phyloP scores from a whole-genome alignment of 1,140 invertebrate species.

The Polypedilum vanderplanki region DNA sequence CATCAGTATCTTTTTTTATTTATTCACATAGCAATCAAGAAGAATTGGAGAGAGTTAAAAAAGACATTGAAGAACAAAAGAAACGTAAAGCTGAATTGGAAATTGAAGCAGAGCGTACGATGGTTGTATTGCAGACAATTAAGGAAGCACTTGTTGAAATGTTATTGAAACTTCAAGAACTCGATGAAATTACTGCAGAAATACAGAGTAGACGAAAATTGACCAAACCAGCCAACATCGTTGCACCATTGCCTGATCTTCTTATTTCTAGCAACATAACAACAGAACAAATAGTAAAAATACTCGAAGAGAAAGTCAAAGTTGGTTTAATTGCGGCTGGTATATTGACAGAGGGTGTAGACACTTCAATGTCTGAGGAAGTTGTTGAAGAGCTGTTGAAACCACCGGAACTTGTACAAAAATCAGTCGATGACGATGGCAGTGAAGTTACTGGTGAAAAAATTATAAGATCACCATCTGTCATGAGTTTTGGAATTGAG shows the following conservation, averaged over 20 bases:
- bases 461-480: conserved; percentile 33
- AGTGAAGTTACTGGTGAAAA: conserved; percentile 34
- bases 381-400: conserved; percentile 39
- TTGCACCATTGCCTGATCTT: conserved; percentile 8
- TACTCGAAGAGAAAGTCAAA: conserved; percentile 25
- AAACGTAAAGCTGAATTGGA: conserved; percentile 44
- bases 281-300: neutral
- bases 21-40: conserved; percentile 54
- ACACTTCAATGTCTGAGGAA: conserved; percentile 30
- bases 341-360: neutral
- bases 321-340: conserved; percentile 12
- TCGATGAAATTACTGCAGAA: conserved; percentile 41
- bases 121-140: conserved; percentile 47
- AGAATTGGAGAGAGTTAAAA: conserved; percentile 53
- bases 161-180: conserved; percentile 43
- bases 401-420: conserved; percentile 36
- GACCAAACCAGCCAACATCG: neutral
- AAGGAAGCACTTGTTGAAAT: conserved; percentile 44
- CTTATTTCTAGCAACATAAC: neutral
- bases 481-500: conserved; percentile 34
- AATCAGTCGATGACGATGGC: conserved; percentile 30
- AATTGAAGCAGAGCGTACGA: conserved; percentile 45
- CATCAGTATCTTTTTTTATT: too few relatives aligned
- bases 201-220: conserved; percentile 32
- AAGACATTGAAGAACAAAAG: conserved; percentile 49